Evolutionary conservation across 1,140 invertebrate genomes (phyloP), one percentile per base, ranked within the genome.

Genomic region (Dinoponera quadriceps): DNA sequence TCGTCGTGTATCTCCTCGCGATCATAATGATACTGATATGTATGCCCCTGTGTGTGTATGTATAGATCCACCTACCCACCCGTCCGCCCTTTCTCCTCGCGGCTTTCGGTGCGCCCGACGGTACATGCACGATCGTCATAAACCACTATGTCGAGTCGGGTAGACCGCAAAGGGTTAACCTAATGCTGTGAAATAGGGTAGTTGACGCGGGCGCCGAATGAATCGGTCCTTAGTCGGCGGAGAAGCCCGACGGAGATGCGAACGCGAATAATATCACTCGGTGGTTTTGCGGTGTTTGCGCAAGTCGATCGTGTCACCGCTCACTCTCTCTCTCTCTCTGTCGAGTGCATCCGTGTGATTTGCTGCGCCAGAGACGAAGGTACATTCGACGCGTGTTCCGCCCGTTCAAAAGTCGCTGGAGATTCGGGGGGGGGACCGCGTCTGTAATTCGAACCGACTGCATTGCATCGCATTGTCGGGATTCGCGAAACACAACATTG

Each of bases 181-280:
- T 69, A 69, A 69, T 48, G 51, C 38, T 71, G 22, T 1, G 54
- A 80, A 69, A 80, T 25, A 9, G 9, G 38, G 48, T 71, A 55
- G 51, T 80, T 80, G 51, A 71, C 65, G 65, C 51, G 75, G n/a
- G 54, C 38, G 33, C 18, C 14, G 75, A 80, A 80, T 59, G 65
- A 57, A 71, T 71, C 51, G 18, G 54, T 54, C 57, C 68, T 82
- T 60, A 74, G 11, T 69, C 75, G 55, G 44, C 25, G 38, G 25
- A 84, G 71, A 83, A 78, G 87, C 84, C n/a, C n/a, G n/a, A n/a
- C n/a, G n/a, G n/a, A n/a, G n/a, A n/a, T 69, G 83, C 73, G 78
- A 87, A 83, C 73, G 80, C 68, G 68, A 80, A 55, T 11, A 73
- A 84, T 87, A 75, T 22, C 54, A 38, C 71, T 66, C 55, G 20